phyloP scores from a whole-genome alignment of 1,140 invertebrate genomes.

The Aphelenchoides avenae region DNA sequence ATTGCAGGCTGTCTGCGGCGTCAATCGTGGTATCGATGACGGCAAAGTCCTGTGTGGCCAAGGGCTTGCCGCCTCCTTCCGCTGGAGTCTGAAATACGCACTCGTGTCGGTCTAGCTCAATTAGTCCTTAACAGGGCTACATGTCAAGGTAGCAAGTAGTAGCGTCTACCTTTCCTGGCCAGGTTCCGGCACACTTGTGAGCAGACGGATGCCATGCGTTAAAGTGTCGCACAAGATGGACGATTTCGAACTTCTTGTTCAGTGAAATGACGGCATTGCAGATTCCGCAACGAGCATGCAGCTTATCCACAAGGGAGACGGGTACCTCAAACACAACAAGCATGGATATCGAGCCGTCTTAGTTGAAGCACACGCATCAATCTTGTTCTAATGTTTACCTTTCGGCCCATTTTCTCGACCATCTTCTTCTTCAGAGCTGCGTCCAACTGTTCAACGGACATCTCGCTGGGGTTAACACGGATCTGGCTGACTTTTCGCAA shows the following conservation, averaged over 20 bases:
- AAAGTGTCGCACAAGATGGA: constrained; percentile 58
- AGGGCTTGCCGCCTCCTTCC: constrained; percentile 33
- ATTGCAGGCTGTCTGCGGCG: constrained; percentile 54
- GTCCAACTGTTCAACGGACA: constrained; percentile 49
- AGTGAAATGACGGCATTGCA: constrained; percentile 53
- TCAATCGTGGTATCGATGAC: constrained; percentile 48
- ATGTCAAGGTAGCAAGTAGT: too few relatives aligned
- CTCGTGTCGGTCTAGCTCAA: too few relatives aligned
- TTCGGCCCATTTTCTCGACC: constrained; percentile 58
- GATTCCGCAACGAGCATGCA: constrained; percentile 55
- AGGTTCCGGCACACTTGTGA: constrained; percentile 55
- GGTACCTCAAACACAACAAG: constrained; percentile 38
- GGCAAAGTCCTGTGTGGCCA: constrained; percentile 48
- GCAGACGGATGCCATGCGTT: constrained; percentile 56
- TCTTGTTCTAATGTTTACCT: constrained; percentile 16
- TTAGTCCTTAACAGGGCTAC: too few relatives aligned
- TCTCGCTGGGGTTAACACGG: constrained; percentile 54
- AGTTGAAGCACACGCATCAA: constrained; percentile 2
- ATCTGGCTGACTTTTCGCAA: constrained; percentile 47
- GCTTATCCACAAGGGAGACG: constrained; percentile 55
- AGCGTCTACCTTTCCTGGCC: constrained; percentile 33
- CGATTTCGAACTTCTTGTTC: constrained; percentile 58
- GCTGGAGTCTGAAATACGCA: too few relatives aligned
- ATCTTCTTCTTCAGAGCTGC: constrained; percentile 51
- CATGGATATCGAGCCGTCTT: constrained; percentile 1